Evolutionary conservation across 1,140 invertebrate genomes (phyloP), one percentile per base, ranked within the genome.

Genomic region (Tachypleus tridentatus): DNA sequence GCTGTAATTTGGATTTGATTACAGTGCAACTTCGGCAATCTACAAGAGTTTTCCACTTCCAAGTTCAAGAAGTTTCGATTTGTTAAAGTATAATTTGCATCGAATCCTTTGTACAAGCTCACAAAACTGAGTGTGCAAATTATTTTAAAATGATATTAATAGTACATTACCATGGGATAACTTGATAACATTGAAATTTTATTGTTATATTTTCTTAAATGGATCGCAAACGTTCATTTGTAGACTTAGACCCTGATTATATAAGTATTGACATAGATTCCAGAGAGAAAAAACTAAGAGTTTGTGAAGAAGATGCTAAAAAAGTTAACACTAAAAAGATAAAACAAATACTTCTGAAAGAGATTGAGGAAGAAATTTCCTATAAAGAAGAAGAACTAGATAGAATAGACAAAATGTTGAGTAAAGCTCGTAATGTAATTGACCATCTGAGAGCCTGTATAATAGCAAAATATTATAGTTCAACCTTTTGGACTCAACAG

Each of bases 341-440:
- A n/a, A 61, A 71, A 74, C 67, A 69, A 10, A 81, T 82, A 54
- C 74, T 82, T 7, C 76, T 76, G 51, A 71, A 64, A 48, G 82
- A 84, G 72, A 83, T 84, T 71, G 72, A 77, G 0, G 73, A 73
- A n/a, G 83, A 84, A 72, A 78, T 84, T 49, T 72, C 73, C 3
- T 47, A 71, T 3, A 83, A 82, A 70, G 76, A 80, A 60, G 74
- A 78, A 59, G 82, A 84, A 73, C 71, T 83, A 47, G 61, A 77
- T 6, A 71, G 80, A 65, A 83, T 86, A 62, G 80, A 85, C 51
- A 53, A 66, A 63, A 61, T 64, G 57, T 57, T 64, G 53, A 60
- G 48, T 70, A 80, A 66, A 77, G 82, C 73, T 80, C 84, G 47
- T 75, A 82, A 47, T 80, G 85, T 84, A 52, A 76, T 93, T 8